Evolutionary conservation across 2,888 invertebrate species (phyloP), one percentile per base, ranked within the genome.

Genomic region (Dendrolimus pini): DNA sequence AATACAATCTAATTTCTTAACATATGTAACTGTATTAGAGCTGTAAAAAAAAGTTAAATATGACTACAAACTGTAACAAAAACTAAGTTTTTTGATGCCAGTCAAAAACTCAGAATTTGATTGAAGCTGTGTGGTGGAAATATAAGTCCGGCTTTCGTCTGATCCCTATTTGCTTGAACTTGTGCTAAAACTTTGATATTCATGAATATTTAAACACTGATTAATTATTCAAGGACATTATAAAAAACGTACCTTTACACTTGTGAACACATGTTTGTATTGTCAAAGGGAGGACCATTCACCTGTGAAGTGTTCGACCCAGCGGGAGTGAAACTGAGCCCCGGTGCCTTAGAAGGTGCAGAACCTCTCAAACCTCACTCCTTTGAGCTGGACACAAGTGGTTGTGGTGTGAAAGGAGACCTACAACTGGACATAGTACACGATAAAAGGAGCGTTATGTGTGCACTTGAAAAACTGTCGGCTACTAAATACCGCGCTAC

Each of bases 301-400:
- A 96, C 96, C 0, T 98, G 99, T 78, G 96, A 97, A 71, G 98
- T 98, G 0, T 99, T 97, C 75, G 98, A 99, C 84, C 97, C 98
- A 0, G 95, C 96, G 54, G 96, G 97, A 30, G 96, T 98, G 9
- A 94, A 96, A 61, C 95, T 96, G 0, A 93, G 94, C 60, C 72
- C 79, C 3, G 88, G 89, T 0, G 96, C 96, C 0, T 81, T 96
- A 8, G 96, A 96, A 71, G 96, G 95, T 2, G 97, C 97, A 8
- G 92, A 96, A 73, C 96, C 97, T 0, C 92, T 96, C 18, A 94
- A 96, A 61, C 96, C 97, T 0, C 97, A 97, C 75, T 96, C 96
- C n/a, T 96, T 97, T 68, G 95, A 94, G 69, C 75, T 93, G 61
- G 93, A 93, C 72, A 93, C 93, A 57, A 86, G 83, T 47, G 89